These are phyloP conservation scores for Drosophila merina DNA, from an alignment of 2,888 invertebrate genomes.

Conservation along the genomic window DNA sequence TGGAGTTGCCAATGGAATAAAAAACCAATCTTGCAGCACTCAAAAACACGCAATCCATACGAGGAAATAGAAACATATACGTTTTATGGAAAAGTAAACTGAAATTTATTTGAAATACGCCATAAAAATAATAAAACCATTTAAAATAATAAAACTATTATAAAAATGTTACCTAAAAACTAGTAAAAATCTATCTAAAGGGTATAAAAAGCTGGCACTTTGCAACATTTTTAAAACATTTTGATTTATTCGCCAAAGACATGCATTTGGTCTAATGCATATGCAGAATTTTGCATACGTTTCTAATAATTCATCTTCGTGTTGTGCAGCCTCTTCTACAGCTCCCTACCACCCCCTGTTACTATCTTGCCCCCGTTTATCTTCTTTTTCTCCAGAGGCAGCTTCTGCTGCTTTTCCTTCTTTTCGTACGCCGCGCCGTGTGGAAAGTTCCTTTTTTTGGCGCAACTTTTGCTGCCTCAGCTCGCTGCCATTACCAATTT, in stretches of 20 bases:
- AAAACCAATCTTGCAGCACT: background rate
- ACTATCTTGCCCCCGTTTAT: slow-evolving; percentile 5
- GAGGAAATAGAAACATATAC: background rate
- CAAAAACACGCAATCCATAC: background rate
- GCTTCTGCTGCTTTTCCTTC: slow-evolving; percentile 20
- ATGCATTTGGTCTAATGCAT: slow-evolving; percentile 54
- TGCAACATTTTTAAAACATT: slow-evolving; percentile 45
- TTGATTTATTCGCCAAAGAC: slow-evolving; percentile 58
- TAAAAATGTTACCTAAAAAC: background rate
- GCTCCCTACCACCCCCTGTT: background rate
- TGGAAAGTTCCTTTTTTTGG: slow-evolving; percentile 42
- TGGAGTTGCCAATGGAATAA: background rate
- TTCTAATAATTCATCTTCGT: slow-evolving; percentile 70
- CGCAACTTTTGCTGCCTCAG: slow-evolving; percentile 71
- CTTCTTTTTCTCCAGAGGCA: slow-evolving; percentile 13
- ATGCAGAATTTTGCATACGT: slow-evolving; percentile 73
- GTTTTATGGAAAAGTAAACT: background rate
- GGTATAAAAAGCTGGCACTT: slow-evolving; percentile 6
- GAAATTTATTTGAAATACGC: background rate
- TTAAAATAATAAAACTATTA: background rate
- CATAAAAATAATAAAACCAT: background rate
- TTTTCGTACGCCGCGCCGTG: background rate
- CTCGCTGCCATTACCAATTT: slow-evolving; percentile 67
- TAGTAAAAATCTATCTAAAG: background rate
- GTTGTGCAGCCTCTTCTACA: slow-evolving; percentile 40